Base-by-base conservation (phyloP, 2,113 vertebrate genomes). In the Carassius gibelio region DNA sequence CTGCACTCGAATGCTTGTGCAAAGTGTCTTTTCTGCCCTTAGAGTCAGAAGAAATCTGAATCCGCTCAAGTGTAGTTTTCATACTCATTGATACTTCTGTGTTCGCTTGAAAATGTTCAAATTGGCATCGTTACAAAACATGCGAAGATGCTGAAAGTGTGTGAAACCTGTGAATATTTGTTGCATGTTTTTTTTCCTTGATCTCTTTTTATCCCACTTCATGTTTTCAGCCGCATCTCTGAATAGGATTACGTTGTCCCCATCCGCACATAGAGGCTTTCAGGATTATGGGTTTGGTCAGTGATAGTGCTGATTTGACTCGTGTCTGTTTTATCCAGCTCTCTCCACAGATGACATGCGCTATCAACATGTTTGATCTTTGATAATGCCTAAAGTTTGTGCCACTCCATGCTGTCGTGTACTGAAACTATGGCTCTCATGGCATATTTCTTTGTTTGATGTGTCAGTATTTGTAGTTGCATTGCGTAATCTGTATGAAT, bases 221-320 rank as follows among this genome's bases (percentile, higher is more conserved):
- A 83, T 83, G 87, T 84, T 84, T 86, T 84, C 59, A 88, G 89
- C 88, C 87, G 13, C 36, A 77, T 17, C 88, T 89, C 86, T 87
- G 83, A 92, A 92, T 90, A 50, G 89, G 92, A 94, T 94, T 94
- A 94, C 85, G 90, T 91, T 91, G 87, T 90, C 92, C 75, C 86
- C 89, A 83, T 91, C 87, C 89, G 80, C 90, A 90, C 84, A 89
- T 92, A 90, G 88, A 8, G 74, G 84, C 90, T 88, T 90, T 88
- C 86, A 72, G 93, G 92, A 94, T 95, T 94, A 95, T 92, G 76
- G 89, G 86, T 69, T 93, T 90, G 84, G 85, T 91, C 82, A 91
- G 89, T 91, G 91, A 94, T 94, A 88, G 88, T 84, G 89, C 90
- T 89, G 85, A 91, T 93, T 91, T 91, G 79, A 81, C 23, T 81